Base-by-base conservation (phyloP, 2,797 vertebrate genomes). In the Tiaroga cobitis region DNA sequence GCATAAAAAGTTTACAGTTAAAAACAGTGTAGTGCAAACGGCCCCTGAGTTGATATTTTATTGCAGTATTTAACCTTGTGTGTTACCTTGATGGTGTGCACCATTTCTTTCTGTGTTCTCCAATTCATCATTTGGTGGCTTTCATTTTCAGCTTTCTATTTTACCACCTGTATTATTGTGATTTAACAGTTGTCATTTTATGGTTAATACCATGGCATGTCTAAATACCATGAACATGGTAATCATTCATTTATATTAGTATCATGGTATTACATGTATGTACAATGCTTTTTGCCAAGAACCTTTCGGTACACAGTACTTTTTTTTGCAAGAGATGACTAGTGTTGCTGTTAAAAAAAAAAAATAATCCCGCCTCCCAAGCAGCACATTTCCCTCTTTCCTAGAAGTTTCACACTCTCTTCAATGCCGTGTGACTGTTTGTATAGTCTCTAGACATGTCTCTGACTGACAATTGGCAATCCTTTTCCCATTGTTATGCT, bases 401-500 rank as follows among this genome's bases (percentile, higher is more conserved):
- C 32, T 49, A 72, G 61, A 76, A 68, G 76, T 73, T 65, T 61
- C 41, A 78, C 63, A 24, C 74, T n/a, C 63, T 81, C 54, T 56
- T 80, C 82, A 82, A 63, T 39, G 75, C 70, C 3, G 8, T 37
- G 46, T 43, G 69, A 87, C 67, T 84, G 51, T 89, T 87, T 89
- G 83, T 89, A 63, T 83, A 85, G 88, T 85, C 86, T 81, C 73
- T 24, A 84, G 63, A 43, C 65, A 24, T 29, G 29, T 75, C 68
- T 87, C 32, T 79, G 41, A 65, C 68, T 80, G 86, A 68, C 26
- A 13, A 73, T 59, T 73, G 39, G 59, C 26, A 46, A 83, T 81
- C 54, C 43, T n/a, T 69, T n/a, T 46, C 51, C 72, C 67, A 39
- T 34, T 89, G 84, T 90, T 89, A 82, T 79, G 86, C 87, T 85